These are phyloP conservation scores for Hozukius guyotensis DNA, from an alignment of 2,797 vertebrate species.

Conservation along the genomic window DNA sequence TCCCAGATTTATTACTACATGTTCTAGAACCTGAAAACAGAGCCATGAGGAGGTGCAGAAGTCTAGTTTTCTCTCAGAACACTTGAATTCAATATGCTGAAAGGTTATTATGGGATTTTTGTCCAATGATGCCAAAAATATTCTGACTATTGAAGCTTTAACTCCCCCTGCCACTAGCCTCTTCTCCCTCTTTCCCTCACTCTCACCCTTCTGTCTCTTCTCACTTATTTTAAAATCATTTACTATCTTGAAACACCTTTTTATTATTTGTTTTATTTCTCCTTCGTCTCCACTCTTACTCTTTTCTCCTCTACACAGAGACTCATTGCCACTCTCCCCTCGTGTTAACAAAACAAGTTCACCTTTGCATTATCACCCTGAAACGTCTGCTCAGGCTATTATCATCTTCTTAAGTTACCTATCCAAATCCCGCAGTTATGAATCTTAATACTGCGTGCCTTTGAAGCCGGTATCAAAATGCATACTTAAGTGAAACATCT, in stretches of 20 bases:
- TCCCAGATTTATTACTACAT: too few relatives aligned
- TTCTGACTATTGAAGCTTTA: too few relatives aligned
- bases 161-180: neutral
- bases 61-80: too few relatives aligned
- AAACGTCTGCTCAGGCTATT: constrained; percentile 49
- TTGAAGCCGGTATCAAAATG: constrained; percentile 72
- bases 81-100: too few relatives aligned
- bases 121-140: too few relatives aligned
- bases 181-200: neutral
- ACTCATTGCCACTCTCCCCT: constrained; percentile 17
- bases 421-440: constrained; percentile 67
- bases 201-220: neutral
- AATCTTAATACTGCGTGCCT: constrained; percentile 72
- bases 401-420: constrained; percentile 66
- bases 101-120: too few relatives aligned
- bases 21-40: too few relatives aligned
- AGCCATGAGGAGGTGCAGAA: too few relatives aligned
- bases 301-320: neutral
- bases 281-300: neutral
- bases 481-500: constrained; percentile 75
- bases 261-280: neutral
- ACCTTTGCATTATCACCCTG: constrained; percentile 64
- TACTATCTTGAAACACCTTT: neutral
- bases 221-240: neutral
- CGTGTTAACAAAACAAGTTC: constrained; percentile 52